These are phyloP conservation scores for Desmophyllum pertusum DNA, from an alignment of 92 coral and sea anemone genomes.

Conservation along the genomic window DNA sequence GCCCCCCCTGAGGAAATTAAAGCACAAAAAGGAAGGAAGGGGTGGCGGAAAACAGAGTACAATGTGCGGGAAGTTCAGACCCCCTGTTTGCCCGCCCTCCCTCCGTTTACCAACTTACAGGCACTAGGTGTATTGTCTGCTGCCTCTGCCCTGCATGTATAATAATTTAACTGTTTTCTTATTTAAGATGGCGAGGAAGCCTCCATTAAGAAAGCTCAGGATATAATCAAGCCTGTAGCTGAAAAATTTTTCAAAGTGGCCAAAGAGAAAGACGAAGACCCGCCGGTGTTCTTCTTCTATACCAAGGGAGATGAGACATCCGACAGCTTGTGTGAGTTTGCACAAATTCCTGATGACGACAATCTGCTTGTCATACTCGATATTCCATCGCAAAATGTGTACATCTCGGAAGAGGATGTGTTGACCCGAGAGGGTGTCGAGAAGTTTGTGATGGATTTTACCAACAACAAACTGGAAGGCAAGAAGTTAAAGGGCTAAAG, in stretches of 20 bases:
- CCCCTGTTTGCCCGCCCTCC: neutral
- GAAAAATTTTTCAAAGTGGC: conserved; percentile 40
- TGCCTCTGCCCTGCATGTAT: neutral
- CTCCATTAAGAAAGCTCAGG: conserved; percentile 58
- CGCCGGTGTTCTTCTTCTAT: conserved; percentile 74
- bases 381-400: conserved; percentile 72
- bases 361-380: conserved; percentile 83
- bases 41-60: too few relatives aligned
- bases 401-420: conserved; percentile 64
- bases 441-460: conserved; percentile 74
- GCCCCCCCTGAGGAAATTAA: too few relatives aligned
- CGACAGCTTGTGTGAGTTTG: conserved; percentile 79
- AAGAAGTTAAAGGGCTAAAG: conserved; percentile 22
- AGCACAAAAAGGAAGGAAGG: too few relatives aligned
- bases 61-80: neutral
- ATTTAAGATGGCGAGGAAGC: conserved; percentile 74
- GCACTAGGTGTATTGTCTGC: neutral
- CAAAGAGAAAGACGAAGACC: conserved; percentile 57
- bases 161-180: neutral
- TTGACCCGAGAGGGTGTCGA: conserved; percentile 69
- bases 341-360: conserved; percentile 64
- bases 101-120: neutral
- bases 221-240: conserved; percentile 82
- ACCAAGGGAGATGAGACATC: conserved; percentile 64
- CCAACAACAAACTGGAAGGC: conserved; percentile 56